Evolutionary conservation across 1,140 invertebrate species (phyloP).

Genomic region (Formica exsecta): DNA sequence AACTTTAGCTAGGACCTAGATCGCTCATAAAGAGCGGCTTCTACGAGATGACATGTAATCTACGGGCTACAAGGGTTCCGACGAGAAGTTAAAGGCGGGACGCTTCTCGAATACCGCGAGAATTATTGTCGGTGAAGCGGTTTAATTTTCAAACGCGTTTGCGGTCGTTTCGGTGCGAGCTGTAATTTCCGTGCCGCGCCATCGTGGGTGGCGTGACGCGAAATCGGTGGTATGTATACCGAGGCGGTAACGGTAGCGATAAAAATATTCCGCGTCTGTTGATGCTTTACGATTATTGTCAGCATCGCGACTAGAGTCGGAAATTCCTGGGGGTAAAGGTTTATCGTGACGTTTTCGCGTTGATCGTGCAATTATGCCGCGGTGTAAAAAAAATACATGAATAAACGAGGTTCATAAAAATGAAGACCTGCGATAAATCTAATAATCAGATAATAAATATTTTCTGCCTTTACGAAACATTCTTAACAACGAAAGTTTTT

Average conservation of each 20-base stretch:
- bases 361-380: conserved; percentile 17
- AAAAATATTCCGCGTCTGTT: conserved; percentile 56
- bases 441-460: conserved; percentile 32
- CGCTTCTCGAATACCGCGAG: conserved; percentile 64
- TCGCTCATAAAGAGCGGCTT: conserved; percentile 49
- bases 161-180: conserved; percentile 61
- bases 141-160: conserved; percentile 68
- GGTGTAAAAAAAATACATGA: conserved; percentile 28
- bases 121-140: conserved; percentile 65
- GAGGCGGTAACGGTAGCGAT: conserved; percentile 59
- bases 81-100: conserved; percentile 57
- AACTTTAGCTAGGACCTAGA: conserved; percentile 36
- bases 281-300: conserved; percentile 61
- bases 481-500: conserved; percentile 27
- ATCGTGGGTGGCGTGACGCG: conserved; percentile 66
- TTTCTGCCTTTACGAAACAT: conserved; percentile 19
- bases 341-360: conserved; percentile 21
- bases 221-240: conserved; percentile 50
- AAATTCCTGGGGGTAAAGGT: conserved; percentile 27
- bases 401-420: conserved; percentile 31
- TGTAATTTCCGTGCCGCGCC: conserved; percentile 61
- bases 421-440: conserved; percentile 7
- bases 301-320: conserved; percentile 48
- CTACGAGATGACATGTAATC: conserved; percentile 62
- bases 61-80: conserved; percentile 44